phyloP scores from a whole-genome alignment of 2,888 invertebrate genomes.

The Drosophila peninsularis region DNA sequence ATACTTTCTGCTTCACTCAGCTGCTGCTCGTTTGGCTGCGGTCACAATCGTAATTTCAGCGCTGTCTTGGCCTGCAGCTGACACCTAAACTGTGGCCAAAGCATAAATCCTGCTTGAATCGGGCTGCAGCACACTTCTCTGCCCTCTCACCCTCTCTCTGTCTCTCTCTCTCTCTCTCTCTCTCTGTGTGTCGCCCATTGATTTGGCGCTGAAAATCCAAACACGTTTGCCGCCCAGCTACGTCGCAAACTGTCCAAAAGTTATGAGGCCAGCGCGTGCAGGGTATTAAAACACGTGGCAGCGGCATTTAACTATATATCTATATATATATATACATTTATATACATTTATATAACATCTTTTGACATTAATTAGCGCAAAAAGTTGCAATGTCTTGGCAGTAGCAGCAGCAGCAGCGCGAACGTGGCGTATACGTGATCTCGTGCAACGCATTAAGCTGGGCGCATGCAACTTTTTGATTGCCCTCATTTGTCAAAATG shows the following conservation, averaged over 20 bases:
- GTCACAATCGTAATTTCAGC: slow-evolving; percentile 15
- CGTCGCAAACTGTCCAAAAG: slow-evolving; percentile 50
- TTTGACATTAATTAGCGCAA: slow-evolving; percentile 72
- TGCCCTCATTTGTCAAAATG: slow-evolving; percentile 68
- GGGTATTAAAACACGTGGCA: slow-evolving; percentile 67
- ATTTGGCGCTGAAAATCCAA: slow-evolving; percentile 54
- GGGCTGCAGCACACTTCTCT: not conserved
- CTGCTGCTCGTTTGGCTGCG: slow-evolving; percentile 25
- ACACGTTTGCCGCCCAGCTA: slow-evolving; percentile 43
- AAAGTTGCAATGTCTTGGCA: slow-evolving; percentile 49
- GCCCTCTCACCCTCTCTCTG: not conserved
- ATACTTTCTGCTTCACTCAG: slow-evolving; percentile 9
- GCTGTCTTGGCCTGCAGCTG: slow-evolving; percentile 58
- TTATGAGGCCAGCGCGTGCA: slow-evolving; percentile 58
- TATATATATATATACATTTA: slow-evolving; percentile 25
- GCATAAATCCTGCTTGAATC: slow-evolving; percentile 39
- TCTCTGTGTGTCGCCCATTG: slow-evolving; percentile 38
- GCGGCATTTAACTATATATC: slow-evolving; percentile 28
- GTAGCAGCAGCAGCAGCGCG: slow-evolving; percentile 14
- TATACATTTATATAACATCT: slow-evolving; percentile 23
- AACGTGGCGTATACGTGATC: slow-evolving; percentile 63
- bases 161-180: not conserved
- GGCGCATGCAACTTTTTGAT: slow-evolving; percentile 56
- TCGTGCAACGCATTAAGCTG: slow-evolving; percentile 41
- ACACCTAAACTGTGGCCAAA: slow-evolving; percentile 52